These are phyloP conservation scores for Brachionus plicatilis DNA, from an alignment of 1,140 invertebrate genomes.

Conservation along the genomic window DNA sequence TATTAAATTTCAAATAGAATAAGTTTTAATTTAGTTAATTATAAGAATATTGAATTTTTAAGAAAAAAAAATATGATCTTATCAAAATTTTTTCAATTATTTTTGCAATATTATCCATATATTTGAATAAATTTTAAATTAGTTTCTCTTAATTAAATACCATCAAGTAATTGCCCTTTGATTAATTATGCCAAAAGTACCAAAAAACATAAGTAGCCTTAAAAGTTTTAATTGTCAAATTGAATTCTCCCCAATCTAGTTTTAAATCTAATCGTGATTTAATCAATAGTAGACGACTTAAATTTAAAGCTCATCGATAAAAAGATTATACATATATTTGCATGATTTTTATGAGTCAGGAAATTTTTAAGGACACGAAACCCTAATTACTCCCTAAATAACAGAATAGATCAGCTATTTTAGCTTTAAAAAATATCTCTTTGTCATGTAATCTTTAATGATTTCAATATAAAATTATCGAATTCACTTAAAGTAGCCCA, in stretches of 20 bases:
- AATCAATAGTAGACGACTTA: not conserved
- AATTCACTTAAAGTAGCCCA: too few species aligned
- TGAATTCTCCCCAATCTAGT: not conserved
- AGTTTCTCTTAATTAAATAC: too few species aligned
- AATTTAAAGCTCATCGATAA: not conserved
- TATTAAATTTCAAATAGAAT: not conserved
- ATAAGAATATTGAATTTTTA: not conserved
- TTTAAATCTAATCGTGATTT: not conserved
- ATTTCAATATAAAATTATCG: too few species aligned
- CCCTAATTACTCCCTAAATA: not conserved
- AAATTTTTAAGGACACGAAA: not conserved
- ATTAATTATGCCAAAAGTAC: too few species aligned
- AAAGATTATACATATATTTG: not conserved
- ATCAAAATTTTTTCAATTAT: too few species aligned
- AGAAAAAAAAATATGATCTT: too few species aligned
- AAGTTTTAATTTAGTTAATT: not conserved
- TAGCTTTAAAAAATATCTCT: not conserved
- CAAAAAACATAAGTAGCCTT: too few species aligned
- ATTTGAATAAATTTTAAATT: too few species aligned
- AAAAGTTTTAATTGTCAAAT: not conserved
- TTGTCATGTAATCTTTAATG: not conserved
- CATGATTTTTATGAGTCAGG: not conserved
- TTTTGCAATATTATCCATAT: too few species aligned
- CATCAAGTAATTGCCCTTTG: too few species aligned
- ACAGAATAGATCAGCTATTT: not conserved